phyloP scores from a whole-genome alignment of 2,888 invertebrate genomes.

The Tinea pellionella region DNA sequence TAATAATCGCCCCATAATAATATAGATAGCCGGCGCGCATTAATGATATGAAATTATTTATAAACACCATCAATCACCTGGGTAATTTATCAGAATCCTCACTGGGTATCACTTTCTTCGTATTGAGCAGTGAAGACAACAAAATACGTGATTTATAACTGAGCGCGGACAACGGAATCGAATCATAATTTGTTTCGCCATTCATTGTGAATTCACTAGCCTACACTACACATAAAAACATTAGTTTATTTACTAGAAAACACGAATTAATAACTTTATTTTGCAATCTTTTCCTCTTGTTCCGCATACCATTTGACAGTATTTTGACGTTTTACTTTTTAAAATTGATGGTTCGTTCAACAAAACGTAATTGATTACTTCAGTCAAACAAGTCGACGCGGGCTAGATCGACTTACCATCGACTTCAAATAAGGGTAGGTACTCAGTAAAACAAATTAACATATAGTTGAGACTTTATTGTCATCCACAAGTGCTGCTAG shows the following conservation, averaged over 20 bases:
- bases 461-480: constrained; percentile 49
- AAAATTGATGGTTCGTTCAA: too few species aligned
- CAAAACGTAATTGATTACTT: too few species aligned
- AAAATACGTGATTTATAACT: constrained; percentile 53
- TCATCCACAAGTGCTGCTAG: constrained; percentile 61
- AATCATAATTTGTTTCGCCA: constrained; percentile 33
- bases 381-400: too few species aligned
- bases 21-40: not conserved
- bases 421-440: too few species aligned
- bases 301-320: not conserved
- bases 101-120: constrained; percentile 73
- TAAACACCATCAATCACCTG: constrained; percentile 38
- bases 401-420: too few species aligned
- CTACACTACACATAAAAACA: not conserved
- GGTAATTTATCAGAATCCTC: constrained; percentile 50
- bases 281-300: not conserved
- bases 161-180: constrained; percentile 49
- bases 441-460: constrained; percentile 18
- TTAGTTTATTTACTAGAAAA: not conserved
- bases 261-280: not conserved
- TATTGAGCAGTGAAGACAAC: constrained; percentile 73
- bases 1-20: not conserved
- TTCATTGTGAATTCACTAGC: constrained; percentile 22
- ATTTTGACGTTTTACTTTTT: not conserved
- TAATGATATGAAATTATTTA: not conserved